Percentiles rank a stretch among this genome's conserved stretches.
These are phyloP conservation scores for Empidonax alnorum DNA, from an alignment of 2,113 vertebrate genomes.

Conservation along the genomic window DNA sequence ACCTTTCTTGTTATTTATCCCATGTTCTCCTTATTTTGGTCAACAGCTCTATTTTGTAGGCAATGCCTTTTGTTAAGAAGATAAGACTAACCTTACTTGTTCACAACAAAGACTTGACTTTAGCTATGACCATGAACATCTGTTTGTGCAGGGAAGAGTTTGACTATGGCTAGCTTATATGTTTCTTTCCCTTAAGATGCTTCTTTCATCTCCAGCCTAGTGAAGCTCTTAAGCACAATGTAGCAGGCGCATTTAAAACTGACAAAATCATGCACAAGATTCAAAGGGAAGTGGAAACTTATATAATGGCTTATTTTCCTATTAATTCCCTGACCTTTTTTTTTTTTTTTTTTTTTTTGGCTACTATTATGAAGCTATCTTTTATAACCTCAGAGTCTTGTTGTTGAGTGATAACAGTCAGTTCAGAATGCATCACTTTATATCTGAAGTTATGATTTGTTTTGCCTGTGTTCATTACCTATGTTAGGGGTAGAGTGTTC, in stretches of 20 bases:
- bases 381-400: background rate
- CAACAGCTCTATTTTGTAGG: background rate
- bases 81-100: background rate
- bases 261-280: background rate
- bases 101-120: background rate
- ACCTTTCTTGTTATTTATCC: background rate
- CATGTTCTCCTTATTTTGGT: background rate
- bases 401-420: background rate
- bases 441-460: background rate
- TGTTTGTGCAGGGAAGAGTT: background rate
- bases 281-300: background rate
- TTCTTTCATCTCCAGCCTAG: background rate
- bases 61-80: background rate
- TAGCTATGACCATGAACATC: background rate
- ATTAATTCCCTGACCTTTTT: background rate
- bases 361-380: background rate
- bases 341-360: background rate
- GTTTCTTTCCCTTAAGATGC: background rate
- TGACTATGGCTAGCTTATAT: fast-evolving
- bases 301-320: fast-evolving
- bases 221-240: background rate
- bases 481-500: background rate
- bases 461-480: background rate
- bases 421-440: background rate
- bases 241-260: background rate